These are phyloP conservation scores for Epinotia brunnichana DNA, from an alignment of 2,888 invertebrate species.

Conservation along the genomic window DNA sequence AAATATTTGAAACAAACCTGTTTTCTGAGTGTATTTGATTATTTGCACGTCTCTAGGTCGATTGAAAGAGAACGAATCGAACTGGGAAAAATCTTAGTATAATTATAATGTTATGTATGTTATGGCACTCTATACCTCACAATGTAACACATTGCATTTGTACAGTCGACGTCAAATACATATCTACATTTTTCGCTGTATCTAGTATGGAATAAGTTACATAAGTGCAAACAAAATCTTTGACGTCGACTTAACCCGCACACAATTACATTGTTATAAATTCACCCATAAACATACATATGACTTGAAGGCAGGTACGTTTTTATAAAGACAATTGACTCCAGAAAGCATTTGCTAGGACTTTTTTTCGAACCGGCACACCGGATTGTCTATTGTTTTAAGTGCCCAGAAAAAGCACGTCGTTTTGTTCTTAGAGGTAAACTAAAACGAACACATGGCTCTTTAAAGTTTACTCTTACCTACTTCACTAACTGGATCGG, in stretches of 20 bases:
- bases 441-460: conserved; percentile 9
- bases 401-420: not conserved
- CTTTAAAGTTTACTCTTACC: conserved; percentile 26
- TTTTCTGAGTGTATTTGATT: not conserved
- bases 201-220: too few species aligned
- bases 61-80: not conserved
- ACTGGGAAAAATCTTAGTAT: too few species aligned
- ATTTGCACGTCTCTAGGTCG: not conserved
- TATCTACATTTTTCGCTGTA: too few species aligned
- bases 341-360: not conserved
- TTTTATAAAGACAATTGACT: not conserved
- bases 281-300: not conserved
- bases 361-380: not conserved
- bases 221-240: too few species aligned
- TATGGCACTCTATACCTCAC: too few species aligned
- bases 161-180: too few species aligned
- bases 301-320: not conserved
- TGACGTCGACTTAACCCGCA: too few species aligned
- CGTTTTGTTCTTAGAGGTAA: not conserved
- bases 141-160: too few species aligned
- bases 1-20: not conserved
- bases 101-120: too few species aligned
- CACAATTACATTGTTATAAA: not conserved
- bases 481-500: conserved; percentile 37
- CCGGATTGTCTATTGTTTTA: not conserved